A percentile compares a stretch with the other conserved stretches of the same genome.
Conservation (phyloP, 2,888 invertebrate genomes). For the Operophtera brumata region DNA sequence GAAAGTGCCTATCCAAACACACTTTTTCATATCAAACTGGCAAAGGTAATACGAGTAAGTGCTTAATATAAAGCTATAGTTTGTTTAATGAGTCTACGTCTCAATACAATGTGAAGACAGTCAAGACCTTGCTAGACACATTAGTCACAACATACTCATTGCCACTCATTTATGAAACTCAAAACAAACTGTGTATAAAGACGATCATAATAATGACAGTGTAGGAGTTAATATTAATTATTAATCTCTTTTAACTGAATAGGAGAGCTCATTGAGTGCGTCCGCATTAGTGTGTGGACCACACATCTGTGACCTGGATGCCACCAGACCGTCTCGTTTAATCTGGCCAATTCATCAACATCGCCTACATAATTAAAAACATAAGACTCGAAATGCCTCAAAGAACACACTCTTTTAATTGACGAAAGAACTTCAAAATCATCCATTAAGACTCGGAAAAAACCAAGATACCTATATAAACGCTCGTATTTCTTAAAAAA, state of each 20-base stretch:
- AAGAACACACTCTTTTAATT: slow-evolving; percentile 27
- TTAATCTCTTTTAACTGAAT: slow-evolving; percentile 54
- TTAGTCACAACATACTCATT: slow-evolving; percentile 5
- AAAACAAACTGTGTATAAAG: slow-evolving; percentile 16
- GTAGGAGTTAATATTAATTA: slow-evolving; percentile 39
- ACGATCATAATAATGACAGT: background rate
- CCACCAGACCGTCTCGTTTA: slow-evolving; percentile 66
- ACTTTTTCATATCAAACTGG: background rate
- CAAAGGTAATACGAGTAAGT: background rate
- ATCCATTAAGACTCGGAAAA: background rate
- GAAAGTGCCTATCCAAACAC: background rate
- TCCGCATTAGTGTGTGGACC: slow-evolving; percentile 49
- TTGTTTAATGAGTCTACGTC: background rate
- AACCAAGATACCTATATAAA: background rate
- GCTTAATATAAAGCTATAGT: background rate
- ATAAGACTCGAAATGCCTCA: slow-evolving; percentile 30
- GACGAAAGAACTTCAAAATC: slow-evolving; percentile 20
- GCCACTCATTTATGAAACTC: slow-evolving; percentile 5
- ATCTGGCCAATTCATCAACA: slow-evolving; percentile 71
- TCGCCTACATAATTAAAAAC: slow-evolving; percentile 34
- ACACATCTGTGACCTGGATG: slow-evolving; percentile 72
- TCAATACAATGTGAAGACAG: slow-evolving; percentile 1
- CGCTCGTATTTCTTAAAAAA: background rate
- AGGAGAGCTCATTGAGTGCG: slow-evolving; percentile 63
- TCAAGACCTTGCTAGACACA: slow-evolving; percentile 1